phyloP scores from a whole-genome alignment of 2,888 invertebrate genomes.

The Rhyacophila evoluta region DNA sequence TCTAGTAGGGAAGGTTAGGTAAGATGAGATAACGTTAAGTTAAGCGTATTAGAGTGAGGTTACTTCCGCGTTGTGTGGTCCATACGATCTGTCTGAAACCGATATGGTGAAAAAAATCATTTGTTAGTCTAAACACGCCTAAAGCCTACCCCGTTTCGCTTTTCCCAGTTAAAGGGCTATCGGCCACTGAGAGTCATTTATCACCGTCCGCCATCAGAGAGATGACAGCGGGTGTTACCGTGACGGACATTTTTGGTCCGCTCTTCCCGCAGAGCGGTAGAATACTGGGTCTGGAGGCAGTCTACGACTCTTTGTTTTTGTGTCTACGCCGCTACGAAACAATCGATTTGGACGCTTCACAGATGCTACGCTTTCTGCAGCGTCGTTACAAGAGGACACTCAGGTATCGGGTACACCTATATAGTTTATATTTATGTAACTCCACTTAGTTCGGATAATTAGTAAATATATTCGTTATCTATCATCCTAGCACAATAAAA shows the following conservation, averaged over 20 bases:
- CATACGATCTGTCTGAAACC: no score
- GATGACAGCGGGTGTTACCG: conserved; percentile 44
- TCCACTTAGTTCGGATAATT: no score
- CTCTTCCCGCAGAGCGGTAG: neutral
- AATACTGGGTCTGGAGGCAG: neutral
- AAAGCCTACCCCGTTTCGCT: neutral
- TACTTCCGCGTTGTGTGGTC: no score
- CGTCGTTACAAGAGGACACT: neutral
- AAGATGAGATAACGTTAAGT: no score
- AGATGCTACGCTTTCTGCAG: neutral
- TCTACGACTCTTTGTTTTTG: neutral
- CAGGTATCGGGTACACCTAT: no score
- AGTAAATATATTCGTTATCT: no score
- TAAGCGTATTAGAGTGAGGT: no score
- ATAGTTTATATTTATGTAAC: no score
- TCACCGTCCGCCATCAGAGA: conserved; percentile 41
- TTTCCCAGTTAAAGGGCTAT: neutral
- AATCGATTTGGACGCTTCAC: neutral
- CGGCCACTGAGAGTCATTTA: conserved; percentile 44
- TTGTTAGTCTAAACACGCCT: neutral
- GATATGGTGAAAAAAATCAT: no score
- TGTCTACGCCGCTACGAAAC: neutral
- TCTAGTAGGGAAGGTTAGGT: no score
- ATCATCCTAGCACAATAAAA: no score
- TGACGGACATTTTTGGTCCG: conserved; percentile 7